These are phyloP conservation scores for Alces alces DNA, from an alignment of 2,113 vertebrate genomes.

Conservation along the genomic window DNA sequence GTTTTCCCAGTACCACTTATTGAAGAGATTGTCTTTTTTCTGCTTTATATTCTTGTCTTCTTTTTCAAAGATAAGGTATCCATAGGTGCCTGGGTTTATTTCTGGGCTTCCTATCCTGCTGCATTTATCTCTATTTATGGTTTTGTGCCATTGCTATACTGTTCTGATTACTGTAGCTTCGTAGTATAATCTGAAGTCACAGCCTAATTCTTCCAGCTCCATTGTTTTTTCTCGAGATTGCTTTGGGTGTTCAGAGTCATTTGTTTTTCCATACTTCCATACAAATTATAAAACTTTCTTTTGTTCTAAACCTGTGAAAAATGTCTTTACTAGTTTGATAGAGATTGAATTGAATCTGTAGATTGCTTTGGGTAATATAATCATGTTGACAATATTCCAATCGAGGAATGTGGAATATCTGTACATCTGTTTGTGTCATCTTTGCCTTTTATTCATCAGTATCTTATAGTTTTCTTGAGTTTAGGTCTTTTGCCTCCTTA, in stretches of 20 bases:
- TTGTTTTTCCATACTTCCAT: not conserved
- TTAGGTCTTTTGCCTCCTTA: not conserved
- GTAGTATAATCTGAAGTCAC: rapidly evolving
- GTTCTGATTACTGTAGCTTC: not conserved
- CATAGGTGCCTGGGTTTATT: not conserved
- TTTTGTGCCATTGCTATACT: not conserved
- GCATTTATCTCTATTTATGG: not conserved
- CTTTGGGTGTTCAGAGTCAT: not conserved
- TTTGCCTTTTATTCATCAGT: not conserved
- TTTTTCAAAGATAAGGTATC: not conserved
- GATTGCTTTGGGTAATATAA: not conserved
- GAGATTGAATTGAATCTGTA: not conserved
- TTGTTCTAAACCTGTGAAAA: not conserved
- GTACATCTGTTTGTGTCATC: not conserved
- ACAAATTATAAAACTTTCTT: not conserved
- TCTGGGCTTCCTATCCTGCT: not conserved
- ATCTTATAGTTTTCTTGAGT: not conserved
- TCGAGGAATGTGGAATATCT: not conserved
- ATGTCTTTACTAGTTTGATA: not conserved
- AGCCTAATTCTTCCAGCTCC: not conserved
- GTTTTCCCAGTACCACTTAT: not conserved
- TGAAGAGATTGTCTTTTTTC: not conserved
- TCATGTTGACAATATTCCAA: not conserved
- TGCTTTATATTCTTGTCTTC: not conserved
- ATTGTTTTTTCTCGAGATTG: not conserved